Evolutionary conservation across 2,888 invertebrate species (phyloP).

Genomic region (Rotaria sp.): DNA sequence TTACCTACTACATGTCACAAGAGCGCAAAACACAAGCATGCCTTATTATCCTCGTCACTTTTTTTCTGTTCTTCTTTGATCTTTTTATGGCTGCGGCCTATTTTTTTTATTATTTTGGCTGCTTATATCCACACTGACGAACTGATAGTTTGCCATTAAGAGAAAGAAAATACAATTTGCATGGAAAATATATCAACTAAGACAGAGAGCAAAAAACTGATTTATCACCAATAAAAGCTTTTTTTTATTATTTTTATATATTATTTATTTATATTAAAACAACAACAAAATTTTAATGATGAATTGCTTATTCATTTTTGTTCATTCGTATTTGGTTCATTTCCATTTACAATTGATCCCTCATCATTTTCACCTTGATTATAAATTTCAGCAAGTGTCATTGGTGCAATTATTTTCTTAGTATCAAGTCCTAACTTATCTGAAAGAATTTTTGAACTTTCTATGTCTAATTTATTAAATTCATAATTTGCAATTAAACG

Average conservation of each 20-base stretch:
- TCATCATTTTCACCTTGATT: not conserved
- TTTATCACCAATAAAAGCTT: no score
- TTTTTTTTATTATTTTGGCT: not conserved
- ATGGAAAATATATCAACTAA: not conserved
- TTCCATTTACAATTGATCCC: not conserved
- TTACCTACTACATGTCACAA: not conserved
- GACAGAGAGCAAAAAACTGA: no score
- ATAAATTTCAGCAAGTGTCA: constrained; percentile 4
- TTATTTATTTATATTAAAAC: no score
- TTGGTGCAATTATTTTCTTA: not conserved
- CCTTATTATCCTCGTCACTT: not conserved
- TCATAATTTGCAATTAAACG: constrained; percentile 27
- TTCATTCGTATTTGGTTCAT: not conserved
- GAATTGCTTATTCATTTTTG: not conserved
- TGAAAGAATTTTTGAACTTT: constrained; percentile 11
- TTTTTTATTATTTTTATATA: no score
- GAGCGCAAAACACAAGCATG: not conserved
- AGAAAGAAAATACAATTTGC: not conserved
- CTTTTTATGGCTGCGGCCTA: not conserved
- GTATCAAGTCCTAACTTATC: constrained; percentile 1
- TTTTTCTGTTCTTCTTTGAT: not conserved
- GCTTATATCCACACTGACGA: not conserved
- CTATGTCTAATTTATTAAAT: constrained; percentile 5
- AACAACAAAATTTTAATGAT: no score
- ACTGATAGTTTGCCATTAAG: not conserved